A percentile compares a stretch with the other conserved stretches of the same genome.
Evolutionary conservation across 2,113 vertebrate species (phyloP).

Genomic region (Ifrita kowaldi): DNA sequence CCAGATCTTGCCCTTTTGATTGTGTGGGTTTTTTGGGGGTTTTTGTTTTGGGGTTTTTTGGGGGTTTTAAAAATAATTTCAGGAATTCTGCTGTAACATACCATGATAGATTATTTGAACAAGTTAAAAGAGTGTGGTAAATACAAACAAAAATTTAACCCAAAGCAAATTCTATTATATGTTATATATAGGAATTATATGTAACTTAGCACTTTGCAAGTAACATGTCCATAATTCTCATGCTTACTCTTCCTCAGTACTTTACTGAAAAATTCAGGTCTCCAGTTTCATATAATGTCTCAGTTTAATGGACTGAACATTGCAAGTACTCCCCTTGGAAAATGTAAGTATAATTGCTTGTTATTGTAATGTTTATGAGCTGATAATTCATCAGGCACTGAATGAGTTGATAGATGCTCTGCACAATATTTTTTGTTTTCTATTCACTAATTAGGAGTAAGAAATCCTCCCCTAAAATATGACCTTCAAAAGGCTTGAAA

Average conservation of each 20-base stretch:
- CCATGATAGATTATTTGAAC: not conserved
- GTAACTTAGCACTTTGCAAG: not conserved
- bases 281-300: not conserved
- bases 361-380: not conserved
- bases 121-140: not conserved
- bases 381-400: not conserved
- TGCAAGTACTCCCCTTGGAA: not conserved
- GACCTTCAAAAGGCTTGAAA: not conserved
- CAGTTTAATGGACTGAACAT: not conserved
- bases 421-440: not conserved
- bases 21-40: not conserved
- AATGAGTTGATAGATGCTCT: not conserved
- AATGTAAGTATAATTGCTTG: not conserved
- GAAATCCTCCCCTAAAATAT: not conserved
- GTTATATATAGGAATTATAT: not conserved
- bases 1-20: accelerated
- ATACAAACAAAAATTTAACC: not conserved
- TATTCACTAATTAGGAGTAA: not conserved
- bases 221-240: not conserved
- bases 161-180: not conserved
- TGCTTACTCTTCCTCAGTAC: not conserved
- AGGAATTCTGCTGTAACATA: not conserved
- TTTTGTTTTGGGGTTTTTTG: too few relatives aligned
- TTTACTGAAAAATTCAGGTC: not conserved
- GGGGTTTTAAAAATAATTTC: not conserved